phyloP scores from a whole-genome alignment of 1,140 invertebrate species.

The Ylistrum balloti region DNA sequence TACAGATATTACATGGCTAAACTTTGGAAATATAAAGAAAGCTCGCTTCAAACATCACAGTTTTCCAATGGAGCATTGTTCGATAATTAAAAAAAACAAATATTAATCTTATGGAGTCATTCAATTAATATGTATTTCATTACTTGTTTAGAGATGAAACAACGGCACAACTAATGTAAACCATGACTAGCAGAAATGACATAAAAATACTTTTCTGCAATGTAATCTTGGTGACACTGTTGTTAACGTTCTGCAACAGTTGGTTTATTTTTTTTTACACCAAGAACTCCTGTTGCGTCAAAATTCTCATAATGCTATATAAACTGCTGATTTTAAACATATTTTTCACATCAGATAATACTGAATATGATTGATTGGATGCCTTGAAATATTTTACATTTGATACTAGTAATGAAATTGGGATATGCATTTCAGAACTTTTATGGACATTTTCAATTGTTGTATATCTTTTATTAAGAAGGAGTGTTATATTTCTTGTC shows the following conservation, averaged over 20 bases:
- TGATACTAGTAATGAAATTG: not conserved
- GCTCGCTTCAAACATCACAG: too few relatives aligned
- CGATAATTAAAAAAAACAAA: too few relatives aligned
- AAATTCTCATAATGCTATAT: not conserved
- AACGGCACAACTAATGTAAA: too few relatives aligned
- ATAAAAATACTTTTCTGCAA: too few relatives aligned
- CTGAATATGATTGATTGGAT: not conserved
- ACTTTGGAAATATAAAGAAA: too few relatives aligned
- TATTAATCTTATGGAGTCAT: too few relatives aligned
- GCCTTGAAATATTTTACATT: slow-evolving; percentile 31
- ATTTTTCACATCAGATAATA: not conserved
- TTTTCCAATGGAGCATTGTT: too few relatives aligned
- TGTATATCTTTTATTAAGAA: not conserved
- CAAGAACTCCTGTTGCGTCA: not conserved
- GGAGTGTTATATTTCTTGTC: not conserved
- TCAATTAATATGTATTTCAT: too few relatives aligned
- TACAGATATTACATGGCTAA: not conserved
- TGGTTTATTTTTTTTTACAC: not conserved
- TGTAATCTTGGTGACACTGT: not conserved
- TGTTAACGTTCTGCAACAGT: not conserved
- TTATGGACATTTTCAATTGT: slow-evolving; percentile 20
- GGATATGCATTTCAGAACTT: not conserved
- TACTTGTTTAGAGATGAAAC: too few relatives aligned
- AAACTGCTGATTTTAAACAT: not conserved
- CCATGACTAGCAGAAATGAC: too few relatives aligned